These are phyloP conservation scores for Melinopterus prodromus DNA, from an alignment of 2,888 invertebrate genomes.

Conservation along the genomic window DNA sequence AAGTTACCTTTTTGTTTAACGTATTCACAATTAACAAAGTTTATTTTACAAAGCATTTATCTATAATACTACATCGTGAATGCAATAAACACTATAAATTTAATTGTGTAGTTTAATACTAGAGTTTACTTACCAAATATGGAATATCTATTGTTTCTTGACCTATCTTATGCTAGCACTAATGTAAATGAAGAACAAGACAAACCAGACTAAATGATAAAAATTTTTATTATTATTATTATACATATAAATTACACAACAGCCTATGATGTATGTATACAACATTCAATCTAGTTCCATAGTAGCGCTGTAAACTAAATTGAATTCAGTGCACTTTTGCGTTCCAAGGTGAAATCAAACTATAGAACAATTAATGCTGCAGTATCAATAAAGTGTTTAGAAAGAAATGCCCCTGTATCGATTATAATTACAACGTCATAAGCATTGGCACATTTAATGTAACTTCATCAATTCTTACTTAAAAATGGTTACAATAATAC, in stretches of 20 bases:
- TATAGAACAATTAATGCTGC: neutral
- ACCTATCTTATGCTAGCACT: neutral
- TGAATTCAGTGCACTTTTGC: neutral
- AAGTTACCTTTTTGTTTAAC: too few species aligned
- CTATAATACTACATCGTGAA: too few species aligned
- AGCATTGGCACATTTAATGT: neutral
- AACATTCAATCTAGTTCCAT: neutral
- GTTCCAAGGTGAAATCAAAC: neutral
- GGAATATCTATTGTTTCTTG: too few species aligned
- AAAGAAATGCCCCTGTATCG: slow-evolving; percentile 4
- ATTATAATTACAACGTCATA: neutral
- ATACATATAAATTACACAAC: neutral
- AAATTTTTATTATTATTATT: neutral
- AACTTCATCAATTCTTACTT: neutral
- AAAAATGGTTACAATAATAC: neutral
- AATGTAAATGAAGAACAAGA: neutral
- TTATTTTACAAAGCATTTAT: too few species aligned
- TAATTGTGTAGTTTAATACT: too few species aligned
- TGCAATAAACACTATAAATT: too few species aligned
- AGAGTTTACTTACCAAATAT: too few species aligned
- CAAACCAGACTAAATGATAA: neutral
- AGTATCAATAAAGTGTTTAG: neutral
- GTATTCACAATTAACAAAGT: too few species aligned
- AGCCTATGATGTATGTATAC: neutral
- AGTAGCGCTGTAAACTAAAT: neutral